Evolutionary conservation across 2,888 invertebrate genomes (phyloP).

Genomic region (Drosophila ustulata): DNA sequence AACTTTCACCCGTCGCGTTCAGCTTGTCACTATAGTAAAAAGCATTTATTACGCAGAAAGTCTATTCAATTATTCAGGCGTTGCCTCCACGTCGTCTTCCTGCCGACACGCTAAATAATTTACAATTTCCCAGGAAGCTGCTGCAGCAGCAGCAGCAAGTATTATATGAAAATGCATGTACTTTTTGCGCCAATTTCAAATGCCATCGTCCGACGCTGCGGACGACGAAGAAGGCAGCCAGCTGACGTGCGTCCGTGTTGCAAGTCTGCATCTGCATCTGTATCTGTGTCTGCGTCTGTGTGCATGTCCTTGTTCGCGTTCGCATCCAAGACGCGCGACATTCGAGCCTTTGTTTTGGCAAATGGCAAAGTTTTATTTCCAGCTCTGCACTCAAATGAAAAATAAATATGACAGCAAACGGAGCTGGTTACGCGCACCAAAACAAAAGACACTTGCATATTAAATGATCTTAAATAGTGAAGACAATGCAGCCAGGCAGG

Average conservation of each 20-base stretch:
- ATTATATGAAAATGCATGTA: slow-evolving; percentile 76
- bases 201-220: slow-evolving; percentile 20
- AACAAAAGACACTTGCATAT: slow-evolving; percentile 78
- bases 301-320: slow-evolving; percentile 36
- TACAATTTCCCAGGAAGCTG: slow-evolving; percentile 65
- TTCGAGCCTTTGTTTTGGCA: slow-evolving; percentile 71
- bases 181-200: slow-evolving; percentile 57
- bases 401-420: slow-evolving; percentile 77
- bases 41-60: slow-evolving; percentile 80
- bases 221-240: slow-evolving; percentile 45
- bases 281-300: slow-evolving; percentile 40
- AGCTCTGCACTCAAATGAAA: slow-evolving; percentile 74
- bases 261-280: not conserved
- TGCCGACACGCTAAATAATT: slow-evolving; percentile 72
- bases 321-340: slow-evolving; percentile 57
- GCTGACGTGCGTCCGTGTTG: slow-evolving; percentile 69
- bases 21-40: slow-evolving; percentile 69
- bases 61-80: slow-evolving; percentile 82
- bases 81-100: slow-evolving; percentile 47
- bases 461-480: slow-evolving; percentile 79
- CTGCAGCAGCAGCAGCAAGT: slow-evolving; percentile 42
- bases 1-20: slow-evolving; percentile 63
- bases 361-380: slow-evolving; percentile 80
- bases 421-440: slow-evolving; percentile 54
- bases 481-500: slow-evolving; percentile 63